A percentile compares a stretch with the other conserved stretches of the same genome.
Conservation (phyloP, 1,140 invertebrate genomes). For the Holcopasites calliopsidis region DNA sequence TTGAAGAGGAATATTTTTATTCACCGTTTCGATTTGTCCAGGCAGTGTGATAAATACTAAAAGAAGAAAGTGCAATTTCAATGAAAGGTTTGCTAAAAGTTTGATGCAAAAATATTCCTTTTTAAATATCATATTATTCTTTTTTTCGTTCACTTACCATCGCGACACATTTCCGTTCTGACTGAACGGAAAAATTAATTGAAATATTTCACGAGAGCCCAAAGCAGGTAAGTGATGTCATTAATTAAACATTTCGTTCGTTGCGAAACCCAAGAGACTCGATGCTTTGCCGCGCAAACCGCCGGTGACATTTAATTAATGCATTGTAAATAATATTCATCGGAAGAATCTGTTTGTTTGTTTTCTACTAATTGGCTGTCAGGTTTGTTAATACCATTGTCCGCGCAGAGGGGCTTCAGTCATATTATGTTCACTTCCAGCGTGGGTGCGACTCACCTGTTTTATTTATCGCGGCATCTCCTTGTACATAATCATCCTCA, state of each 20-base stretch:
- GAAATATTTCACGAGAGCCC: conserved; percentile 17
- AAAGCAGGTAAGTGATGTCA: conserved; percentile 61
- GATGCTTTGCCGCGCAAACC: conserved; percentile 43
- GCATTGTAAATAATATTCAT: conserved; percentile 58
- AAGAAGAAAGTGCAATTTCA: too few relatives aligned
- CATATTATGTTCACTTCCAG: conserved; percentile 52
- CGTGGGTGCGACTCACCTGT: conserved; percentile 65
- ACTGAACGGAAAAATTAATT: too few relatives aligned
- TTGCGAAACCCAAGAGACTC: conserved; percentile 30
- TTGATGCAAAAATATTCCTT: conserved; percentile 21
- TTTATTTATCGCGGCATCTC: conserved; percentile 43
- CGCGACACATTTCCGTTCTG: neutral
- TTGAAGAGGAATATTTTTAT: conserved; percentile 18
- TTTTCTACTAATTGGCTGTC: conserved; percentile 73
- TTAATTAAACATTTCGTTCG: conserved; percentile 45
- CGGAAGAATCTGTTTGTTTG: conserved; percentile 8
- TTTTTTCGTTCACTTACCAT: neutral
- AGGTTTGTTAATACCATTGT: conserved; percentile 68
- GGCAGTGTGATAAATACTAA: too few relatives aligned
- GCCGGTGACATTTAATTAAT: conserved; percentile 33
- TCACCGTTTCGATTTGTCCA: too few relatives aligned
- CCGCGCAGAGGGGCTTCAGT: conserved; percentile 50
- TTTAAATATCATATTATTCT: neutral
- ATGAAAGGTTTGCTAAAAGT: too few relatives aligned
- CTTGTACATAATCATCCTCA: conserved; percentile 57